Conservation (phyloP, 2,113 vertebrate species). For the Lynx canadensis region DNA sequence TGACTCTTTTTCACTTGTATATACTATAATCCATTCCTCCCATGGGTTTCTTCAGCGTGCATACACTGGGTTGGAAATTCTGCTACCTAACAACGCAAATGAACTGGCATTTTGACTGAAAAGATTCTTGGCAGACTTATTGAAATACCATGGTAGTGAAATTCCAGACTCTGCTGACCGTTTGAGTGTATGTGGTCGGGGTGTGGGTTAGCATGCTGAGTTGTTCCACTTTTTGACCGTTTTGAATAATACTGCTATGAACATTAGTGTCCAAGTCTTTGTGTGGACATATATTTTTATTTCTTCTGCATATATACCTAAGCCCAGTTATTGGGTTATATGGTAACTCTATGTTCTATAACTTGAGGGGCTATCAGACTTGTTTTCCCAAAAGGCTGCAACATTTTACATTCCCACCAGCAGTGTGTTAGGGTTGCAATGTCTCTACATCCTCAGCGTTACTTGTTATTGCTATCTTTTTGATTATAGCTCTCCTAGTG, state of each 20-base stretch:
- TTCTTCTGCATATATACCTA: not conserved
- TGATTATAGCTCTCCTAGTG: not conserved
- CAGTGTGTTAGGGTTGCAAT: not conserved
- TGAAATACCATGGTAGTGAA: not conserved
- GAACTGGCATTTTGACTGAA: constrained; percentile 25
- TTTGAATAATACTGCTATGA: not conserved
- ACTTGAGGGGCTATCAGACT: not conserved
- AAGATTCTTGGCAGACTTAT: not conserved
- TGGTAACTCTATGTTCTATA: not conserved
- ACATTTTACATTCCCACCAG: not conserved
- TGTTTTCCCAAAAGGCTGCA: not conserved
- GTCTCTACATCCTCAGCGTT: not conserved
- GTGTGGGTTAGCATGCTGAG: not conserved
- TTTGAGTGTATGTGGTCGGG: not conserved
- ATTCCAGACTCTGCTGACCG: not conserved
- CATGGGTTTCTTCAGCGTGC: not conserved
- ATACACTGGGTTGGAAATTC: not conserved
- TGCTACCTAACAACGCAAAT: not conserved
- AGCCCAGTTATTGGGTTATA: not conserved
- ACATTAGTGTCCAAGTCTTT: not conserved
- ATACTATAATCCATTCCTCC: not conserved
- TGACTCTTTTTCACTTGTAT: not conserved
- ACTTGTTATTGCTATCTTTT: not conserved
- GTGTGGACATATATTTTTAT: not conserved
- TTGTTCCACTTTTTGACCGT: not conserved